phyloP scores from a whole-genome alignment of 2,113 vertebrate genomes.

The Oenanthe oenanthe region DNA sequence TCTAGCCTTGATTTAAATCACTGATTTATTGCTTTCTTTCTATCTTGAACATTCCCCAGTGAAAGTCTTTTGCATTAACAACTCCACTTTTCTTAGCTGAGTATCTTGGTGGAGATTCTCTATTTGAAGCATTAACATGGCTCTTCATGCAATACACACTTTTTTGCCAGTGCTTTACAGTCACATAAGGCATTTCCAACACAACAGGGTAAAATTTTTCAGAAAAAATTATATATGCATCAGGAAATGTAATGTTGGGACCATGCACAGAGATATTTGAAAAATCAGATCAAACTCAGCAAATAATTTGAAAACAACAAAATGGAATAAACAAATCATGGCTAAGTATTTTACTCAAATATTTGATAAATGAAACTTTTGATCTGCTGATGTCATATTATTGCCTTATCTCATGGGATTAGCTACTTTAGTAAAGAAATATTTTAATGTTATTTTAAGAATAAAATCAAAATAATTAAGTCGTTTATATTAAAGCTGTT shows the following conservation, averaged over 20 bases:
- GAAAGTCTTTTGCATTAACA: background rate
- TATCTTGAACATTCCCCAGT: background rate
- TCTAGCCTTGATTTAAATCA: conserved; percentile 43
- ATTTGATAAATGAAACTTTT: background rate
- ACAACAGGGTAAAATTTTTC: background rate
- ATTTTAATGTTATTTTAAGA: background rate
- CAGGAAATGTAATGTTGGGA: background rate
- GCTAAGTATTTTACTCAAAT: background rate
- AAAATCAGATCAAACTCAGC: background rate
- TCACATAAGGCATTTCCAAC: background rate
- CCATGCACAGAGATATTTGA: background rate
- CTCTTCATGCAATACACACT: background rate
- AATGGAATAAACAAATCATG: background rate
- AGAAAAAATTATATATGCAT: background rate
- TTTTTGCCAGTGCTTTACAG: background rate
- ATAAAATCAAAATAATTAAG: background rate
- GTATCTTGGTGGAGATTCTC: background rate
- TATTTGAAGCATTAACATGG: fast-evolving
- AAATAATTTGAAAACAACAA: background rate
- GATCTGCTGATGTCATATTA: background rate
- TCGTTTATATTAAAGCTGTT: background rate
- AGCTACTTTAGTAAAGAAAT: background rate
- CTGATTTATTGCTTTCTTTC: conserved; percentile 45
- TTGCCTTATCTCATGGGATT: background rate
- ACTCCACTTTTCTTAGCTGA: background rate